These are phyloP conservation scores for Hanleya hanleyi DNA, from an alignment of 2,888 invertebrate genomes.

Conservation along the genomic window DNA sequence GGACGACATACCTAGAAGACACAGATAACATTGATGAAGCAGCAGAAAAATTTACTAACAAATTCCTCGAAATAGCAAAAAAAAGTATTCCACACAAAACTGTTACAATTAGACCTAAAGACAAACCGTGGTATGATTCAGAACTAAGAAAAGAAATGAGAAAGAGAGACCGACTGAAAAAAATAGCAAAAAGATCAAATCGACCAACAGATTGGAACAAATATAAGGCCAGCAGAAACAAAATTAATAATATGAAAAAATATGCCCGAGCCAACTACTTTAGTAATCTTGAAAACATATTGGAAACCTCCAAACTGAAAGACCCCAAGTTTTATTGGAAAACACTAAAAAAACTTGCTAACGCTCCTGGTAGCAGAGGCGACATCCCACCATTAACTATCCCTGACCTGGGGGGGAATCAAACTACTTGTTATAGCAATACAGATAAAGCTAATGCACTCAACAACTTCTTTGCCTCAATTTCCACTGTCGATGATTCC, in stretches of 20 bases:
- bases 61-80: constrained; percentile 6
- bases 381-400: no score
- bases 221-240: constrained; percentile 13
- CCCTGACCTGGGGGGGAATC: no score
- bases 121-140: constrained; percentile 25
- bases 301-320: neutral
- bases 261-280: constrained; percentile 5
- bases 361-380: no score
- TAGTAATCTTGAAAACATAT: constrained; percentile 4
- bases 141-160: no score
- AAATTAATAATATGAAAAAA: constrained; percentile 23
- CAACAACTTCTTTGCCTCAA: no score
- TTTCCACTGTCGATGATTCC: no score
- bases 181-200: constrained; percentile 9
- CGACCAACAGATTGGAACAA: neutral
- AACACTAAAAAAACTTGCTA: no score
- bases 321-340: constrained; percentile 6
- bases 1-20: no score
- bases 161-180: no score
- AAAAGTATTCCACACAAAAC: constrained; percentile 19
- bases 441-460: no score
- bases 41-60: neutral
- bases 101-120: constrained; percentile 17
- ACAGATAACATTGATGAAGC: constrained; percentile 11
- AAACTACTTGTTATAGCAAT: no score